Conservation (phyloP, 2,113 vertebrate genomes). For the Cairina moschata region DNA sequence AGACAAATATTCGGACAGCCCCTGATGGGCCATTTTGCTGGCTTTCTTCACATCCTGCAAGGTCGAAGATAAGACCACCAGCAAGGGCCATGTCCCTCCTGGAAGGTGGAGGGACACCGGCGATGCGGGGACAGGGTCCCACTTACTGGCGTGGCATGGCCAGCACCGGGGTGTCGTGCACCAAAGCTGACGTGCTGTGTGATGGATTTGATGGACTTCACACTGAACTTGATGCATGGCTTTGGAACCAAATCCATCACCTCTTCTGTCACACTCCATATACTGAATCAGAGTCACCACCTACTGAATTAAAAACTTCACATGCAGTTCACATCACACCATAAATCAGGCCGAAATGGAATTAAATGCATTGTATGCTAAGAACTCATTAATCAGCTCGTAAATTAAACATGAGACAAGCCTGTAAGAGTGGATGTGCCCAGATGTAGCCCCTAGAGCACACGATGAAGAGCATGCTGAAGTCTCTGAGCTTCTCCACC, state of each 20-base stretch:
- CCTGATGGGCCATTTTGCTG: neutral
- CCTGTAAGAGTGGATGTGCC: slow-evolving; percentile 4
- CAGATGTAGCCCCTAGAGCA: slow-evolving; percentile 2
- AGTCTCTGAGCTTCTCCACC: neutral
- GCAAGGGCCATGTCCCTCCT: neutral
- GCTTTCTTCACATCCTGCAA: neutral
- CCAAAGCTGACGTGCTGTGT: neutral
- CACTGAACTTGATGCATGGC: slow-evolving; percentile 58
- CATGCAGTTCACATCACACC: slow-evolving; percentile 52
- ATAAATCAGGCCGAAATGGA: slow-evolving; percentile 72
- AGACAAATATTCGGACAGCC: neutral
- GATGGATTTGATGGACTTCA: slow-evolving; percentile 41
- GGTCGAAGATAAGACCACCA: neutral
- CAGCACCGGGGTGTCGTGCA: neutral
- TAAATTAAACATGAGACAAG: slow-evolving; percentile 65
- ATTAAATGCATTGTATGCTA: slow-evolving; percentile 70
- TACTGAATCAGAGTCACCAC: slow-evolving; percentile 62
- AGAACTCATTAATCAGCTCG: slow-evolving; percentile 55
- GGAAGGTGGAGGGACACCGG: neutral
- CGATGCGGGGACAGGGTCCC: neutral
- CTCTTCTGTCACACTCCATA: slow-evolving; percentile 40
- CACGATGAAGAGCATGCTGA: neutral
- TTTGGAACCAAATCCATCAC: slow-evolving; percentile 65
- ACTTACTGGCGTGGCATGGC: neutral
- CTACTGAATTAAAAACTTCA: slow-evolving; percentile 73